Percentiles rank a stretch among this genome's conserved stretches.
Conservation (phyloP, 2,113 vertebrate genomes). For the Myocastor coypus region DNA sequence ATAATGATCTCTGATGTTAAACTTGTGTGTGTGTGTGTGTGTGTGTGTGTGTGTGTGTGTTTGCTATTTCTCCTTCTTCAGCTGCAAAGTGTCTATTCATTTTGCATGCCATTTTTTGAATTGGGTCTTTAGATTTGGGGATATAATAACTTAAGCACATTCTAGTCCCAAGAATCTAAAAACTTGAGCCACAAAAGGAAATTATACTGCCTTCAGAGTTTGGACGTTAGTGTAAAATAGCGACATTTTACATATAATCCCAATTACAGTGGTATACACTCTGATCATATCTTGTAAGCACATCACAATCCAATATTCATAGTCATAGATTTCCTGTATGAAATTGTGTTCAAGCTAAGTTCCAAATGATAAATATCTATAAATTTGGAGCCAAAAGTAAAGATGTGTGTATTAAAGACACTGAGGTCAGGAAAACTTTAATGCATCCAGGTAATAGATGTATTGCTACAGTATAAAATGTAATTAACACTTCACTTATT, state of each 20-base stretch:
- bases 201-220: neutral
- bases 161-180: neutral
- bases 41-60: too few species aligned
- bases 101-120: neutral
- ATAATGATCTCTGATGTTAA: too few species aligned
- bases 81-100: neutral
- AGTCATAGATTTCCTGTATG: neutral
- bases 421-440: neutral
- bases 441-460: neutral
- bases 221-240: neutral
- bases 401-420: neutral
- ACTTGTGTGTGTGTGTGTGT: too few species aligned
- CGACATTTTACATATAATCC: neutral
- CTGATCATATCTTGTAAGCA: too few species aligned
- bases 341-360: neutral
- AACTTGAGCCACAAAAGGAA: neutral
- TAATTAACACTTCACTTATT: conserved; percentile 38
- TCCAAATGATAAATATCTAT: neutral
- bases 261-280: neutral
- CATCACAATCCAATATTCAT: accelerated
- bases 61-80: neutral
- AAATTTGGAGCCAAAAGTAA: neutral
- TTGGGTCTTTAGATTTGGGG: neutral
- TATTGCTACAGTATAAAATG: neutral
- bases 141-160: neutral